Percentiles rank a stretch among this genome's conserved stretches.
These are phyloP conservation scores for Brotula barbata DNA, from an alignment of 2,797 vertebrate species.

Conservation along the genomic window DNA sequence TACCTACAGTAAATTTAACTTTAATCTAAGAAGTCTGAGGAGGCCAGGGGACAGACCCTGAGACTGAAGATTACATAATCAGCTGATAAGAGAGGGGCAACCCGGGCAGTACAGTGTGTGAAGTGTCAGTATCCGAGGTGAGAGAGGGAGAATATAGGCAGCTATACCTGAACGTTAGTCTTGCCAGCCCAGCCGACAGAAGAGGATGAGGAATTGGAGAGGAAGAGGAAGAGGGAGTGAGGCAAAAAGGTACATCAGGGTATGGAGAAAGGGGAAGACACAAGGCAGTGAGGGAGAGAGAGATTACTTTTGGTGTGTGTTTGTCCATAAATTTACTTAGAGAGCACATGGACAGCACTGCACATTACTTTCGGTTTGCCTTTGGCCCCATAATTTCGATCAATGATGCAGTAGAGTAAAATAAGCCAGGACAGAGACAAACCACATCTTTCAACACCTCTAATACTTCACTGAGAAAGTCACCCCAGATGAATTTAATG, in stretches of 20 bases:
- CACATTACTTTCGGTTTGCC: background rate
- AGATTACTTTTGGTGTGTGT: constrained; percentile 70
- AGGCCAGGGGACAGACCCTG: background rate
- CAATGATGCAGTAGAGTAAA: constrained; percentile 2
- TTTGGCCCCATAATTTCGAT: constrained; percentile 4
- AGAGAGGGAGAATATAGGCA: constrained; percentile 75
- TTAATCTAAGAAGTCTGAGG: too few relatives aligned
- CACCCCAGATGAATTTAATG: constrained; percentile 20
- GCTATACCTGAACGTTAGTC: constrained; percentile 84
- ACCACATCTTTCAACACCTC: constrained; percentile 30
- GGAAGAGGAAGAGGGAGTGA: constrained; percentile 46
- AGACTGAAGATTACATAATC: constrained; percentile 2
- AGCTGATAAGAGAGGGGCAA: constrained; percentile 53
- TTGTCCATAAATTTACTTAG: constrained; percentile 29
- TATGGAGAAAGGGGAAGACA: constrained; percentile 63
- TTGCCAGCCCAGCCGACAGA: constrained; percentile 80
- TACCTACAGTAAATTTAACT: too few relatives aligned
- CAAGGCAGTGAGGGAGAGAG: constrained; percentile 73
- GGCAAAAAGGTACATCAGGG: constrained; percentile 51
- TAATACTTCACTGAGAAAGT: constrained; percentile 19
- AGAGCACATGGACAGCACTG: too few relatives aligned
- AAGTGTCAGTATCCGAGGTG: constrained; percentile 68
- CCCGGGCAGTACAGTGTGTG: constrained; percentile 42
- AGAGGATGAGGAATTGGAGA: constrained; percentile 44
- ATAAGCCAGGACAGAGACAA: background rate